Conservation (phyloP, 2,113 vertebrate genomes). For the Sinocyclocheilus maitianheensis region DNA sequence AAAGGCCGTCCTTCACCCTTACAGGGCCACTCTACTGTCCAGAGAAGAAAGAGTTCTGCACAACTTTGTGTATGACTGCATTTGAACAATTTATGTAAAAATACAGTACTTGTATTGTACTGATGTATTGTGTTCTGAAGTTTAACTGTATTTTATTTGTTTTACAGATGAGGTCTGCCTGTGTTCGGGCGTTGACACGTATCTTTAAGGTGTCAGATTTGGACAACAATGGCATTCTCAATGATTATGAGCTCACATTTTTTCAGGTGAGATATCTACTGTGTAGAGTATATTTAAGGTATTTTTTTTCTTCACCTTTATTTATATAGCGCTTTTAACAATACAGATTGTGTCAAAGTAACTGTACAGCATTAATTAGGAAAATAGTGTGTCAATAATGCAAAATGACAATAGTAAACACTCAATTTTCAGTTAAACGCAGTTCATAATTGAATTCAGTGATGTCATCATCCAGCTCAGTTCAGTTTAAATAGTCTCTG, state of each 20-base stretch:
- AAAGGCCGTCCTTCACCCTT: conserved; percentile 94
- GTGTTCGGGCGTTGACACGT: conserved; percentile 90
- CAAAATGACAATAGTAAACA: too few species aligned
- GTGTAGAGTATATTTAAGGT: neutral
- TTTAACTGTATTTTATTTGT: neutral
- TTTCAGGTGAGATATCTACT: conserved; percentile 83
- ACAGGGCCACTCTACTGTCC: conserved; percentile 96
- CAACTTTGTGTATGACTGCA: too few species aligned
- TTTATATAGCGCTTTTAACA: too few species aligned
- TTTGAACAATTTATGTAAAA: neutral
- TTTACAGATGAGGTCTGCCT: conserved; percentile 89
- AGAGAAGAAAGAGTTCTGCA: conserved; percentile 88
- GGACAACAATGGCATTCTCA: conserved; percentile 94
- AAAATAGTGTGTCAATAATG: too few species aligned
- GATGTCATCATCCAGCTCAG: too few species aligned
- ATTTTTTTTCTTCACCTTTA: too few species aligned
- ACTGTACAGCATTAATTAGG: too few species aligned
- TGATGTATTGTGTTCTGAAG: neutral
- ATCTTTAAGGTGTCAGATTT: conserved; percentile 97
- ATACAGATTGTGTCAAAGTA: too few species aligned
- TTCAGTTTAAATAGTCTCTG: too few species aligned
- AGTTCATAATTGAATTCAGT: too few species aligned
- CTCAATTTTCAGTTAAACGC: too few species aligned
- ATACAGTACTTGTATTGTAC: neutral
- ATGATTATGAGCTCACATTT: conserved; percentile 94